Evolutionary conservation across 2,888 invertebrate species (phyloP).

Genomic region (Limenitis camilla): DNA sequence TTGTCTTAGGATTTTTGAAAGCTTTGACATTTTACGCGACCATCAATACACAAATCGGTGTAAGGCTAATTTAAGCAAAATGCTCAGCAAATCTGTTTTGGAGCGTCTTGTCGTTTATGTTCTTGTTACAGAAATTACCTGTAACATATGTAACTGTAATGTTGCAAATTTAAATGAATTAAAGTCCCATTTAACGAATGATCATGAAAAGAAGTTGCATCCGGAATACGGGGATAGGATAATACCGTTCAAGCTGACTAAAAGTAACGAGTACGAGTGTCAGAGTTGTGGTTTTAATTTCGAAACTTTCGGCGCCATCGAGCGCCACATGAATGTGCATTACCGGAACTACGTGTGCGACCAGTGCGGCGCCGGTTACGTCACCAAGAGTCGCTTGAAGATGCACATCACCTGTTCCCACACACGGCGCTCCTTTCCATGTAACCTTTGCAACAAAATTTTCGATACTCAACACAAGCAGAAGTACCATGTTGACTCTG

Average conservation of each 20-base stretch:
- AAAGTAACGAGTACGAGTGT: constrained; percentile 40
- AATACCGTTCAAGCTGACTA: constrained; percentile 46
- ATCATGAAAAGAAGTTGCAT: constrained; percentile 46
- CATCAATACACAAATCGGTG: constrained; percentile 37
- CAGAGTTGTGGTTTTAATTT: constrained; percentile 48
- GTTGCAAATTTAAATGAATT: constrained; percentile 38
- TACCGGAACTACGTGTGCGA: constrained; percentile 54
- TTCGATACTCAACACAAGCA: constrained; percentile 46
- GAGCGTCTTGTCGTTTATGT: constrained; percentile 52
- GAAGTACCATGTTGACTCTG: constrained; percentile 46
- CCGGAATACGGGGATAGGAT: constrained; percentile 43
- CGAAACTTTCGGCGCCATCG: constrained; percentile 56
- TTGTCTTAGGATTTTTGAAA: constrained; percentile 43
- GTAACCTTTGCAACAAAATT: constrained; percentile 49
- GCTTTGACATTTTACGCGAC: constrained; percentile 34
- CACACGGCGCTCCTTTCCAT: constrained; percentile 38
- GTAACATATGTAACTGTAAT: constrained; percentile 37
- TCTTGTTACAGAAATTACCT: constrained; percentile 45
- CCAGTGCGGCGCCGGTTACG: constrained; percentile 53
- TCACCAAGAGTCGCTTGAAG: constrained; percentile 48
- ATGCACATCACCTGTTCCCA: constrained; percentile 51
- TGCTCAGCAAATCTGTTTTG: constrained; percentile 37
- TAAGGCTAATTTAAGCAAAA: constrained; percentile 32
- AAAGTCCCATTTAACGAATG: constrained; percentile 41
- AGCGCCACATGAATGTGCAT: constrained; percentile 56